Conservation (phyloP, 2,113 vertebrate species). For the Clarias magur region DNA sequence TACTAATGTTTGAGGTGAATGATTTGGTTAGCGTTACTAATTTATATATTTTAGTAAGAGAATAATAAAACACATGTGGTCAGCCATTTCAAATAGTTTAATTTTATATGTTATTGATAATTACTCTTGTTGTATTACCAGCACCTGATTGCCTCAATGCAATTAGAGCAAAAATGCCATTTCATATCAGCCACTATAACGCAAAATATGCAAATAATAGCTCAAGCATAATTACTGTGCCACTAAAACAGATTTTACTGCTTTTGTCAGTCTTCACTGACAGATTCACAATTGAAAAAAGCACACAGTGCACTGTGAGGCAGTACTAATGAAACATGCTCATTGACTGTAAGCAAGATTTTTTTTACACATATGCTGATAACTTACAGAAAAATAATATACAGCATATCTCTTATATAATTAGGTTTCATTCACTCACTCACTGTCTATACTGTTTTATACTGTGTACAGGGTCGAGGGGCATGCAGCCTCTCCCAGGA, state of each 20-base stretch:
- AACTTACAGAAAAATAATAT: slow-evolving; percentile 5
- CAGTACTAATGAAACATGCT: slow-evolving; percentile 32
- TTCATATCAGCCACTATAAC: slow-evolving; percentile 48
- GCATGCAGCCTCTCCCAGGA: too few species aligned
- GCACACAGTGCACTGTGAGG: neutral
- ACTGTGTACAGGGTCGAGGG: too few species aligned
- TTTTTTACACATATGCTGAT: slow-evolving; percentile 21
- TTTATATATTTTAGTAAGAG: neutral
- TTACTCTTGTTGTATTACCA: slow-evolving; percentile 18
- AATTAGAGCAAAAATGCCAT: slow-evolving; percentile 18
- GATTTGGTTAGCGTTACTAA: neutral
- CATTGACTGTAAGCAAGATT: slow-evolving; percentile 6
- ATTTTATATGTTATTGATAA: slow-evolving; percentile 34
- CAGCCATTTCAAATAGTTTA: slow-evolving; percentile 28
- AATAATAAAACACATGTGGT: slow-evolving; percentile 1
- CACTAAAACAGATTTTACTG: slow-evolving; percentile 24
- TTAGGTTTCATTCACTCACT: too few species aligned
- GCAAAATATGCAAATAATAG: slow-evolving; percentile 47
- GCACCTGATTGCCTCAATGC: slow-evolving; percentile 18
- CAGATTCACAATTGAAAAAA: slow-evolving; percentile 13
- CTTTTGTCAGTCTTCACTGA: neutral
- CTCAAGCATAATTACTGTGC: neutral
- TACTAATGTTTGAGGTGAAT: too few species aligned
- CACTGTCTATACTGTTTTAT: too few species aligned
- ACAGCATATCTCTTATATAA: neutral